Conservation (phyloP, 2,888 invertebrate species). For the Merodon equestris region DNA sequence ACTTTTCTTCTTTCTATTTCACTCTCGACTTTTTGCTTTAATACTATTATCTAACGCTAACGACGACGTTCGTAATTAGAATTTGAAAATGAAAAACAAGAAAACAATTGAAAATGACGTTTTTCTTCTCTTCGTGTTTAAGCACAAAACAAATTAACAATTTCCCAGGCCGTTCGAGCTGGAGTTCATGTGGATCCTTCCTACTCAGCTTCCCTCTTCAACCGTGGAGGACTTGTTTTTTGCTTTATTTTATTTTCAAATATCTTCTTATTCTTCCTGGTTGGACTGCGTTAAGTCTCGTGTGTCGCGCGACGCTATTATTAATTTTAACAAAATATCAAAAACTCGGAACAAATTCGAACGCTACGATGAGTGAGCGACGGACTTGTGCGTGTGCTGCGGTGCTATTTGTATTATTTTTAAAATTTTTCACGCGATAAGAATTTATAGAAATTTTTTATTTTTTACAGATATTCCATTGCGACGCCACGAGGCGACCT, state of each 20-base stretch:
- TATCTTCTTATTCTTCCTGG: conserved; percentile 31
- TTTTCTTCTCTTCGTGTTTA: too few species aligned
- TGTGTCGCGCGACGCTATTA: conserved; percentile 27
- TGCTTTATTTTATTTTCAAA: conserved; percentile 7
- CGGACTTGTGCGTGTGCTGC: conserved; percentile 30
- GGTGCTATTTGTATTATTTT: conserved; percentile 3
- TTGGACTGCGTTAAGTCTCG: background rate
- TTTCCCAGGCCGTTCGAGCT: too few species aligned
- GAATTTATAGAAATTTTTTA: conserved; percentile 19
- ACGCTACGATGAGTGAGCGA: conserved; percentile 2
- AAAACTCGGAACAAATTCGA: background rate
- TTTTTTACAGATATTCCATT: conserved; percentile 61
- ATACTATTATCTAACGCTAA: conserved; percentile 55
- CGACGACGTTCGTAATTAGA: conserved; percentile 41
- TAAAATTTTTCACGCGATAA: conserved; percentile 46
- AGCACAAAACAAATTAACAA: too few species aligned
- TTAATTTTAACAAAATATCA: conserved; percentile 55
- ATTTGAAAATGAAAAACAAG: conserved; percentile 29
- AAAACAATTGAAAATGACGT: too few species aligned
- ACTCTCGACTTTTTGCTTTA: conserved; percentile 8
- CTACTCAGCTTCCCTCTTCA: too few species aligned
- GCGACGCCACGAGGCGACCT: conserved; percentile 68
- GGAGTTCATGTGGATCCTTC: too few species aligned
- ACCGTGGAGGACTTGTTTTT: too few species aligned
- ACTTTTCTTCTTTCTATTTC: conserved; percentile 20